Evolutionary conservation across 1,140 invertebrate genomes (phyloP).

Genomic region (Eueides isabella): DNA sequence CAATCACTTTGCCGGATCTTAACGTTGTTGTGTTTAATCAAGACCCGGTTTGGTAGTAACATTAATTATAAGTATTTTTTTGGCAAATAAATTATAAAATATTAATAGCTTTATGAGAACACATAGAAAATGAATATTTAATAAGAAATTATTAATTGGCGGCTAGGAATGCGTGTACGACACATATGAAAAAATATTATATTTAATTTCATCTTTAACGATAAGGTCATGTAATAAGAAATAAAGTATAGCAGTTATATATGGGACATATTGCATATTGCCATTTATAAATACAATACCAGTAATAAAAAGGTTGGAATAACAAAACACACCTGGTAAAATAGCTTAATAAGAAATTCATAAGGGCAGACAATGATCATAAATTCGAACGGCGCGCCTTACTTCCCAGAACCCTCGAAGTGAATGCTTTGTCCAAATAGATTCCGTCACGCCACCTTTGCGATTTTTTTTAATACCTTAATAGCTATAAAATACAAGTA

Average conservation of each 20-base stretch:
- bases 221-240: background rate
- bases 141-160: background rate
- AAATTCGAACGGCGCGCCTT: constrained; percentile 35
- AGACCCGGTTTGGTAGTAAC: background rate
- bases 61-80: background rate
- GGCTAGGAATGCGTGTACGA: background rate
- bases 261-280: background rate
- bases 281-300: background rate
- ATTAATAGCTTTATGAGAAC: background rate
- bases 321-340: background rate
- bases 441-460: constrained; percentile 23
- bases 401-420: constrained; percentile 27
- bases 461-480: constrained; percentile 3
- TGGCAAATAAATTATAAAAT: constrained; percentile 7
- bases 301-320: constrained; percentile 7
- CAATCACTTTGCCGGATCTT: constrained; percentile 13
- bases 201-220: background rate
- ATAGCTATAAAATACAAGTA: background rate
- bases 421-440: constrained; percentile 20
- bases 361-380: constrained; percentile 32
- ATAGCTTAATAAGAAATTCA: constrained; percentile 36
- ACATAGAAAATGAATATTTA: background rate
- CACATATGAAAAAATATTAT: background rate
- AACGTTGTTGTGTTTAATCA: background rate
- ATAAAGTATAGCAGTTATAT: background rate